A percentile compares a stretch with the other conserved stretches of the same genome.
phyloP scores from a whole-genome alignment of 1,140 invertebrate species.

The Trinorchestia longiramus region DNA sequence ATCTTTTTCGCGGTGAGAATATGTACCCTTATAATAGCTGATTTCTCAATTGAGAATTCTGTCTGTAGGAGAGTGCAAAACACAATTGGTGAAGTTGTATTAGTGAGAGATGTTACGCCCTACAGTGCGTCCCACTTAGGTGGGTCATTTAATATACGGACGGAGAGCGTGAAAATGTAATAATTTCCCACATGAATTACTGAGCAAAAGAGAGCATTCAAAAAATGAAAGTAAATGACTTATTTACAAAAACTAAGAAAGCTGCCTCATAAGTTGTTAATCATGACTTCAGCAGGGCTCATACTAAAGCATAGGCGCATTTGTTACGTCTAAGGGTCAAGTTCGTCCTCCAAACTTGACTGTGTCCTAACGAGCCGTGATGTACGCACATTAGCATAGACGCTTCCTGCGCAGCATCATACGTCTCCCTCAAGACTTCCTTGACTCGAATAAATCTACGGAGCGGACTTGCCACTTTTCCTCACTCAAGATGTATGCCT shows the following conservation, averaged over 20 bases:
- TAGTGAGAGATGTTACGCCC: neutral
- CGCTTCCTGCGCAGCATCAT: constrained; percentile 18
- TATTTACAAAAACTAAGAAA: neutral
- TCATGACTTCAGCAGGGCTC: neutral
- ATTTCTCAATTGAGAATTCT: neutral
- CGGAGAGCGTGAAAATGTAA: neutral
- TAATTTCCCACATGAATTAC: neutral
- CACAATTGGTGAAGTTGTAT: too few relatives aligned
- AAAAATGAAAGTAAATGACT: neutral
- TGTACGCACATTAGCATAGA: constrained; percentile 24
- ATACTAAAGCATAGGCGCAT: neutral
- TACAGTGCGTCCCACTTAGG: neutral
- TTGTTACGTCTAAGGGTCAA: neutral
- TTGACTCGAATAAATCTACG: constrained; percentile 23
- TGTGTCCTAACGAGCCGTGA: constrained; percentile 31
- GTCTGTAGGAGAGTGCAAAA: neutral
- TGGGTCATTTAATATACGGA: neutral
- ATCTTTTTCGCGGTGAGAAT: neutral
- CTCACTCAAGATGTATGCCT: constrained; percentile 8
- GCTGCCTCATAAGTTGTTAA: neutral
- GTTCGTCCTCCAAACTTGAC: neutral
- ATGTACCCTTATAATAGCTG: neutral
- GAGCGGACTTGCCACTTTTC: constrained; percentile 8
- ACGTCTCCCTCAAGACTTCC: constrained; percentile 39
- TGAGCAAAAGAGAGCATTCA: neutral